phyloP scores from a whole-genome alignment of 1,140 invertebrate genomes.

The Sipha flava region DNA sequence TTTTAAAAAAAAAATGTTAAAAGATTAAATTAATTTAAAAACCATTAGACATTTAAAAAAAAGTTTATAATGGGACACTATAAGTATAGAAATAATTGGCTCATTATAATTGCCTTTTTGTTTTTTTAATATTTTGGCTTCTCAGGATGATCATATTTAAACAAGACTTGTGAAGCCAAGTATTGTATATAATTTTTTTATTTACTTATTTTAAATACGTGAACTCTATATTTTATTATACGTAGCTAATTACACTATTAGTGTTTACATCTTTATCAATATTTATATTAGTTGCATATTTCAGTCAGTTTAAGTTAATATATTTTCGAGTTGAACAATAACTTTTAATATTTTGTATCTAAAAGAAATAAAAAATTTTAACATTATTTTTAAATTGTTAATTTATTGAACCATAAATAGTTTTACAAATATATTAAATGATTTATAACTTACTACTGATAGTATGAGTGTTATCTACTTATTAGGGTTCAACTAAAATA shows the following conservation, averaged over 20 bases:
- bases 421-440: too few species aligned
- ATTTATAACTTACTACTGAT: too few species aligned
- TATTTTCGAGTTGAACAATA: too few species aligned
- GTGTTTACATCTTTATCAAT: background rate
- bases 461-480: too few species aligned
- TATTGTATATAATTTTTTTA: background rate
- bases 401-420: too few species aligned
- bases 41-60: background rate
- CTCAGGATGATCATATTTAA: constrained; percentile 18
- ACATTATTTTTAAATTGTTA: too few species aligned
- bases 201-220: background rate
- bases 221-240: background rate
- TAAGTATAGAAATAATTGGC: background rate
- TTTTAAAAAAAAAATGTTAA: background rate
- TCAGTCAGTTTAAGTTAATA: too few species aligned
- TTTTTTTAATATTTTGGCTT: constrained; percentile 5
- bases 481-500: too few species aligned
- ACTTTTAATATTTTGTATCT: too few species aligned
- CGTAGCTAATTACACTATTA: too few species aligned
- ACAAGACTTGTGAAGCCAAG: constrained; percentile 23
- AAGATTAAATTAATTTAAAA: background rate
- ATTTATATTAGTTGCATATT: background rate
- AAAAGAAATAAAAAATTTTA: too few species aligned
- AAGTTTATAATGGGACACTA: background rate
- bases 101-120: background rate